Base-by-base conservation (phyloP, 1,140 invertebrate species). In the Anthonomus grandis region DNA sequence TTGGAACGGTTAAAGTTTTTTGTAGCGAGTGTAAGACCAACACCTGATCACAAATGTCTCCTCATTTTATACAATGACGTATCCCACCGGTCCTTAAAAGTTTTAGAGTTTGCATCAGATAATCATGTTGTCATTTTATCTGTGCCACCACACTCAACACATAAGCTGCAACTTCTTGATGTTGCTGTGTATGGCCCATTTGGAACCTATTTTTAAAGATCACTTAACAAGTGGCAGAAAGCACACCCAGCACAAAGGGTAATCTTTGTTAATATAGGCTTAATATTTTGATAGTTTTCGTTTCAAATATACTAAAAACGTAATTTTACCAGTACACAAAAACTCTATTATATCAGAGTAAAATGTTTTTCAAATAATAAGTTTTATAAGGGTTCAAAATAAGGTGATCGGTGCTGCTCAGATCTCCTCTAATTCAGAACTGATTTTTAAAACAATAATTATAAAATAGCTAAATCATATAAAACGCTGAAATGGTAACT, bases 261-360 rank as follows among this genome's bases (percentile, higher is more conserved):
- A 31, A 27, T 51, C 39, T 34, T 22, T 39, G n/a, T 45, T 31
- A 56, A 50, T 63, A 60, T 45, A 70, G 23, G 27, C 27, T 4
- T 59, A 27, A 45, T 59, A 63, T 24, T n/a, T n/a, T n/a, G n/a
- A n/a, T n/a, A n/a, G n/a, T n/a, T n/a, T n/a, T n/a, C n/a, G n/a
- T n/a, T n/a, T n/a, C n/a, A n/a, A n/a, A n/a, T n/a, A n/a, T n/a
- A n/a, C n/a, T n/a, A n/a, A n/a, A n/a, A n/a, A n/a, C n/a, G n/a
- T n/a, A n/a, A n/a, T n/a, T n/a, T n/a, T n/a, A n/a, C n/a, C n/a
- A n/a, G n/a, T n/a, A n/a, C n/a, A n/a, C n/a, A n/a, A n/a, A n/a
- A n/a, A n/a, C n/a, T n/a, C n/a, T n/a, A n/a, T n/a, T n/a, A n/a
- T n/a, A n/a, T n/a, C n/a, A n/a, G n/a, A n/a, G n/a, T n/a, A n/a